Percentiles rank a stretch among this genome's conserved stretches.
Evolutionary conservation across 1,140 invertebrate genomes (phyloP).

Genomic region (Lepidurus packardi): DNA sequence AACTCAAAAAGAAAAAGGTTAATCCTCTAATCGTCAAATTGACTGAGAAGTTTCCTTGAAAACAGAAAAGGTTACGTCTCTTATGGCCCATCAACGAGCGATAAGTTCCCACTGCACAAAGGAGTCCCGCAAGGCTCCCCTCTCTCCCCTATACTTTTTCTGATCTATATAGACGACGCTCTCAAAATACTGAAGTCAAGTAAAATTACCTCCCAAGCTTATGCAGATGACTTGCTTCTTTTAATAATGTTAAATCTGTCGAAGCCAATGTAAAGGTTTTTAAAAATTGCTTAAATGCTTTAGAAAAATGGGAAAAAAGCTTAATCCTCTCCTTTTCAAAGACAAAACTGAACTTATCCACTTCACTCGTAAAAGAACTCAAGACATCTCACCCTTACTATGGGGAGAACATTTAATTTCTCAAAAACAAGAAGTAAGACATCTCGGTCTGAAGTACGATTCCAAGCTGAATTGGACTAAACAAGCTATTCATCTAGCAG

Average conservation of each 20-base stretch:
- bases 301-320: neutral
- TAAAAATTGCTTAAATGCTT: slow-evolving; percentile 1
- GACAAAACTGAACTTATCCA: slow-evolving; percentile 28
- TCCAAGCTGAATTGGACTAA: slow-evolving; percentile 23
- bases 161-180: neutral
- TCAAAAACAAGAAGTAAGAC: neutral
- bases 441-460: slow-evolving; percentile 13
- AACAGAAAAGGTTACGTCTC: neutral
- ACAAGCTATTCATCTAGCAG: neutral
- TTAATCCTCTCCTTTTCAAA: neutral
- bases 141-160: slow-evolving; percentile 24
- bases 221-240: slow-evolving; percentile 24
- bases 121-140: slow-evolving; percentile 27
- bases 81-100: neutral
- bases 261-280: slow-evolving; percentile 20
- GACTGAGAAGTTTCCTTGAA: neutral
- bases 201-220: slow-evolving; percentile 12
- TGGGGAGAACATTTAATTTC: neutral
- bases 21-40: neutral
- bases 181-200: neutral
- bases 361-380: slow-evolving; percentile 20
- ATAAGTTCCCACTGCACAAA: neutral
- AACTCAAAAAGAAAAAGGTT: neutral
- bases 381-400: neutral
- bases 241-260: neutral